Evolutionary conservation across 2,113 vertebrate species (phyloP).

Genomic region (Oophaga pumilio): DNA sequence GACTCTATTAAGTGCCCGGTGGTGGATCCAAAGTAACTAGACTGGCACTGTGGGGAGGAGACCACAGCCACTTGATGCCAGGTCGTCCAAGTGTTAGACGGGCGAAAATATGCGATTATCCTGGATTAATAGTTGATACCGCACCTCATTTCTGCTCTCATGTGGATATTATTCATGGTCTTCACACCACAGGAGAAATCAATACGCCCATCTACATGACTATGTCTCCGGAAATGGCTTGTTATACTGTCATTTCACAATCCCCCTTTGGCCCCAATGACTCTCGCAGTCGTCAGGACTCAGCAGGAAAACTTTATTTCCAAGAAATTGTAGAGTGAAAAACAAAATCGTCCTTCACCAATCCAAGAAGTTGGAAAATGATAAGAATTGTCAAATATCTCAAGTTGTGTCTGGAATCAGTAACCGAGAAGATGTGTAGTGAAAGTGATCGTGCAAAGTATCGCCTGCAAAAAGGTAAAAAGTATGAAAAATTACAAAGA

Average conservation of each 20-base stretch:
- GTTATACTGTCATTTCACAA: neutral
- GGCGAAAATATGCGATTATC: conserved; percentile 12
- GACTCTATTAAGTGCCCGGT: conserved; percentile 21
- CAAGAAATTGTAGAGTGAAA: neutral
- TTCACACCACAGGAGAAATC: conserved; percentile 25
- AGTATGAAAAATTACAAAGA: too few species aligned
- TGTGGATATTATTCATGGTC: conserved; percentile 20
- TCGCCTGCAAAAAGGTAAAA: neutral
- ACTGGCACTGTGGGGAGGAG: neutral
- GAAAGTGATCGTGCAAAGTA: neutral
- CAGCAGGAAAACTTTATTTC: conserved; percentile 4
- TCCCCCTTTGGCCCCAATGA: neutral
- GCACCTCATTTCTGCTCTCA: neutral
- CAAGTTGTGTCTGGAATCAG: neutral
- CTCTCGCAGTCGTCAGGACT: neutral
- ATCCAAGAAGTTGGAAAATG: neutral
- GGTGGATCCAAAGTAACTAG: neutral
- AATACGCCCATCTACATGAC: neutral
- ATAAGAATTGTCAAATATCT: neutral
- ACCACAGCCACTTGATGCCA: neutral
- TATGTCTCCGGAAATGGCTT: neutral
- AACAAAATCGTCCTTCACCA: neutral
- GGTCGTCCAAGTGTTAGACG: neutral
- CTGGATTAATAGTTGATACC: neutral
- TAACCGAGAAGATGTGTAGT: neutral